Percentiles rank a stretch among this genome's conserved stretches.
phyloP scores from a whole-genome alignment of 2,888 invertebrate genomes.

The Orthosia gothica region DNA sequence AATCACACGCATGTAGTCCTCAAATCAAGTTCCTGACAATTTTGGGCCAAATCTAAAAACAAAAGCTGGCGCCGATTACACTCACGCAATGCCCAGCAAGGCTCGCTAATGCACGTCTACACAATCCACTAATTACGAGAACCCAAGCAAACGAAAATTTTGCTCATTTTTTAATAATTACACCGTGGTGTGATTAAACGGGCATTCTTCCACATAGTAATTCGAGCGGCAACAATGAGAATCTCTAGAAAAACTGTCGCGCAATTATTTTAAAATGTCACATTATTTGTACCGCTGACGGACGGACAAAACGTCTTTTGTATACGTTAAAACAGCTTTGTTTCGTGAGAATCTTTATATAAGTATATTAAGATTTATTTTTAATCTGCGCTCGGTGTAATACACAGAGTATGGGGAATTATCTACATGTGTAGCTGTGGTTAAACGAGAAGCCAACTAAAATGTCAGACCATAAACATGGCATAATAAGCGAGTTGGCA shows the following conservation, averaged over 20 bases:
- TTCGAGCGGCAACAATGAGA: slow-evolving; percentile 70
- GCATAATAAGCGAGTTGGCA: slow-evolving; percentile 49
- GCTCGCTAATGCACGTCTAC: slow-evolving; percentile 46
- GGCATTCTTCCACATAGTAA: slow-evolving; percentile 70
- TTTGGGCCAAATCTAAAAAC: slow-evolving; percentile 55
- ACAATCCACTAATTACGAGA: slow-evolving; percentile 55
- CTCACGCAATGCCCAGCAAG: slow-evolving; percentile 53
- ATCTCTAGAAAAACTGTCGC: slow-evolving; percentile 61
- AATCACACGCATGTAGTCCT: slow-evolving; percentile 27
- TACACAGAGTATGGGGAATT: slow-evolving; percentile 49
- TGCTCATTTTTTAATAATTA: slow-evolving; percentile 66
- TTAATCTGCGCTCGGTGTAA: slow-evolving; percentile 60
- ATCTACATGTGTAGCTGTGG: slow-evolving; percentile 38
- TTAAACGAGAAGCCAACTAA: slow-evolving; percentile 40
- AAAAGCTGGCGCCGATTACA: slow-evolving; percentile 53
- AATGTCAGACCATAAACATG: slow-evolving; percentile 60
- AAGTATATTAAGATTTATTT: slow-evolving; percentile 63
- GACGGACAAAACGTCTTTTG: slow-evolving; percentile 58
- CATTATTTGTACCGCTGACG: slow-evolving; percentile 73
- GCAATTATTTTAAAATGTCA: slow-evolving; percentile 81
- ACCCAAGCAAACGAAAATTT: slow-evolving; percentile 56
- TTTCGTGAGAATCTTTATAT: slow-evolving; percentile 72
- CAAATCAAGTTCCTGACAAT: slow-evolving; percentile 55
- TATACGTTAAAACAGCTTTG: slow-evolving; percentile 64
- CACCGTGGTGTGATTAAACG: slow-evolving; percentile 64